phyloP scores from a whole-genome alignment of 2,113 vertebrate species.

The Mesembrinibis cayennensis region DNA sequence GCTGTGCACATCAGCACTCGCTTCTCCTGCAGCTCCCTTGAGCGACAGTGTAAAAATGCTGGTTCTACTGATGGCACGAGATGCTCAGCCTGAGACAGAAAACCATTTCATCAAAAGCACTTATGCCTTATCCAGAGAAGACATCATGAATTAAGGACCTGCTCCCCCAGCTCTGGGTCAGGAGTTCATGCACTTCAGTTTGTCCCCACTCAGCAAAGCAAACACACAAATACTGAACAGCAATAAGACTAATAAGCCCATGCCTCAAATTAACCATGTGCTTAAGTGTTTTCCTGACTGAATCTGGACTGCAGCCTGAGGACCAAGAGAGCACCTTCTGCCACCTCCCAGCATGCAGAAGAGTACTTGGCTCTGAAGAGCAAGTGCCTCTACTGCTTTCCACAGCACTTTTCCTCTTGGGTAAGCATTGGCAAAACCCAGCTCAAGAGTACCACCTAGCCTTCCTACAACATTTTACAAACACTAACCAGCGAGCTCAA shows the following conservation, averaged over 20 bases:
- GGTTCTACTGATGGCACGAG: neutral
- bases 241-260: neutral
- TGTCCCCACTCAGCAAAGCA: neutral
- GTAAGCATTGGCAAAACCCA: constrained; percentile 34
- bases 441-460: constrained; percentile 70
- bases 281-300: neutral
- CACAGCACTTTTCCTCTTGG: neutral
- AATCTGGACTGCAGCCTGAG: neutral
- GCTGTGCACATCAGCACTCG: neutral
- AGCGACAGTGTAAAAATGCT: neutral
- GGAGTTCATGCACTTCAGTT: neutral
- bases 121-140: neutral
- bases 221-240: neutral
- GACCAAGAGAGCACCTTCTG: neutral
- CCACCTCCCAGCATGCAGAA: neutral
- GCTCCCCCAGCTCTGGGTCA: neutral
- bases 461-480: constrained; percentile 37
- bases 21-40: neutral
- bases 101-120: neutral
- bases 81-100: neutral
- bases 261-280: neutral
- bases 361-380: neutral
- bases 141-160: neutral
- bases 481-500: neutral
- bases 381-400: neutral